Base-by-base conservation (phyloP, 2,797 vertebrate species). In the Neosilurus mollespiculum region DNA sequence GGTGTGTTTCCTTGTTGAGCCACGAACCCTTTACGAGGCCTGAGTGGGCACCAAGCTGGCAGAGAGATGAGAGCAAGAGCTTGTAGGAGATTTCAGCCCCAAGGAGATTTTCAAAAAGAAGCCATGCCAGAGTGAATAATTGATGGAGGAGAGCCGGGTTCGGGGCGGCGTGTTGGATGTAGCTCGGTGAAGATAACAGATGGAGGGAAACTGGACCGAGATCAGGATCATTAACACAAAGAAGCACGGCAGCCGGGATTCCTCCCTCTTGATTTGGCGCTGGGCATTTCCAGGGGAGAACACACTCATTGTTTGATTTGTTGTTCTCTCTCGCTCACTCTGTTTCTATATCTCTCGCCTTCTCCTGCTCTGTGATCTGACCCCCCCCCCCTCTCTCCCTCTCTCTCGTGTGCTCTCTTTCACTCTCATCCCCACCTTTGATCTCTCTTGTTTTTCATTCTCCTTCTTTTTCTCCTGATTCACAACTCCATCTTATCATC, bases 51-150 rank as follows among this genome's bases (percentile, higher is more conserved):
- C 14, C 24, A 26, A 78, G 59, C 59, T 26, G 37, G 76, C 59
- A 18, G n/a, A 62, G 59, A 49, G 76, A 64, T 51, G 37, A 64
- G 76, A 51, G n/a, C 37, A 7, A 53, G 61, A 65, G 59, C 43
- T 37, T 65, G 61, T 65, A 11, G 34, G 34, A 61, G 59, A 51
- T 64, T 51, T 51, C 71, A 88, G 91, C 91, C 92, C 92, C 87
- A 91, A 91, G 90, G 88, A 92, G 90, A 90, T 87, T 51, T 59
- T 37, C 62, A 58, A n/a, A 65, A 65, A 82, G 81, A 86, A 89
- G 87, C 88, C 91, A 89, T 90, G 76, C n/a, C 18, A 90, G 86
- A 58, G 84, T 81, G 92, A 92, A 93, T 93, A 90, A 87, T 90
- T 89, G 77, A 87, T 82, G 85, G 78, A 80, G 64, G 53, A 56